A percentile compares a stretch with the other conserved stretches of the same genome.
Evolutionary conservation across 1,140 invertebrate species (phyloP).

Genomic region (Trachymyrmex septentrionalis): DNA sequence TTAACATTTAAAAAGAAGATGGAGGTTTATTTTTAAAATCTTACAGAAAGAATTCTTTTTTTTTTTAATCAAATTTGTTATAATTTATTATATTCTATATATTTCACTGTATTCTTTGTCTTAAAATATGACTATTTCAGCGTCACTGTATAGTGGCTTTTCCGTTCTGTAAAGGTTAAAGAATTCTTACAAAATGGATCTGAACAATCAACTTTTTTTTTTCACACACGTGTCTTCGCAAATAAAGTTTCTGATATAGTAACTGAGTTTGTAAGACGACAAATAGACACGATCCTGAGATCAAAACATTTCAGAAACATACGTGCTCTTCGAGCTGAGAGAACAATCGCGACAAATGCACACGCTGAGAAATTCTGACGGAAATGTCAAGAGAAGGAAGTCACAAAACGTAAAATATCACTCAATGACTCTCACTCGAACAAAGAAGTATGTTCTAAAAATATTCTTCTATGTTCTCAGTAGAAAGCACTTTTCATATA

Average conservation of each 20-base stretch:
- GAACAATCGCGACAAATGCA: slow-evolving; percentile 42
- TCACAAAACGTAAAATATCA: slow-evolving; percentile 36
- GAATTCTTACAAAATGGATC: neutral
- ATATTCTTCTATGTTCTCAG: slow-evolving; percentile 17
- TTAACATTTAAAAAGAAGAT: too few relatives aligned
- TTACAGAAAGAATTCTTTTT: too few relatives aligned
- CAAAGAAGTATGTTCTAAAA: slow-evolving; percentile 19
- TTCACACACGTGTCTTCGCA: neutral
- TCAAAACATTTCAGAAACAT: slow-evolving; percentile 28
- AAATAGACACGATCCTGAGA: slow-evolving; percentile 29
- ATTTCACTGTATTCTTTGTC: too few relatives aligned
- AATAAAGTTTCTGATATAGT: slow-evolving; percentile 24
- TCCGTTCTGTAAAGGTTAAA: neutral
- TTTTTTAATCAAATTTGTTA: too few relatives aligned
- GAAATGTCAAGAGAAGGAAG: slow-evolving; percentile 11
- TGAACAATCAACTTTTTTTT: neutral
- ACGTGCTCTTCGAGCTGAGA: slow-evolving; percentile 4
- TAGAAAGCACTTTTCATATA: neutral
- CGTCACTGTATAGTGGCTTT: too few relatives aligned
- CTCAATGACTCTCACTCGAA: slow-evolving; percentile 13
- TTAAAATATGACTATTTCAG: too few relatives aligned
- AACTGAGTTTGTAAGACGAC: slow-evolving; percentile 17
- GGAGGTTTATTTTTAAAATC: too few relatives aligned
- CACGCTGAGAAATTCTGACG: slow-evolving; percentile 12
- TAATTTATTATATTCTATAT: too few relatives aligned